A percentile compares a stretch with the other conserved stretches of the same genome.
Evolutionary conservation across 2,797 vertebrate genomes (phyloP).

Genomic region (Poecilia wingei): DNA sequence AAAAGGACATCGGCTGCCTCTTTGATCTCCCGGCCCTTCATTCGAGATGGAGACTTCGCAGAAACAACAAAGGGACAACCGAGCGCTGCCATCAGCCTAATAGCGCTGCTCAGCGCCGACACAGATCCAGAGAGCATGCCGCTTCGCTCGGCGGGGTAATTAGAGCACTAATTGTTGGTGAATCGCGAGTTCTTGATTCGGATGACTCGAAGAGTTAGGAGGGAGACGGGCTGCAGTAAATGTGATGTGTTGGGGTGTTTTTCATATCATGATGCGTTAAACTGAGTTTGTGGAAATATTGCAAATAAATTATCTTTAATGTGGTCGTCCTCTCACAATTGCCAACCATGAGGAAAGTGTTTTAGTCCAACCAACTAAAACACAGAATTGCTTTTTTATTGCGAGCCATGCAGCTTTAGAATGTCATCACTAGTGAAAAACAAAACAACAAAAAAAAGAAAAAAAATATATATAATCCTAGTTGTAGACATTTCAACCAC

Average conservation of each 20-base stretch:
- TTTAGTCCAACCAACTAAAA: not conserved
- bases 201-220: conserved; percentile 20
- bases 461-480: not conserved
- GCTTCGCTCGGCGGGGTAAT: conserved; percentile 55
- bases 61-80: conserved; percentile 36
- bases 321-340: not conserved
- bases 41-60: conserved; percentile 49
- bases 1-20: conserved; percentile 32
- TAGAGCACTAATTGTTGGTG: conserved; percentile 69
- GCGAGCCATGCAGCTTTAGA: not conserved
- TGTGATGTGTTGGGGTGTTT: not conserved
- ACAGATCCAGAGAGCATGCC: conserved; percentile 39
- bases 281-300: not conserved
- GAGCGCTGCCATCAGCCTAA: conserved; percentile 2
- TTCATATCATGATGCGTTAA: conserved; percentile 12
- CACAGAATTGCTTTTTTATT: not conserved
- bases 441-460: too few species aligned
- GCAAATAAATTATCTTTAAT: not conserved
- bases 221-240: not conserved
- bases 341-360: not conserved
- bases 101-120: conserved; percentile 39
- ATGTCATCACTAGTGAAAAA: not conserved
- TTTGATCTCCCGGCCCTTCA: conserved; percentile 54
- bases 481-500: not conserved
- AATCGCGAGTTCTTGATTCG: conserved; percentile 25